A percentile compares a stretch with the other conserved stretches of the same genome.
These are phyloP conservation scores for Xylocampa areola DNA, from an alignment of 2,888 invertebrate genomes.

Conservation along the genomic window DNA sequence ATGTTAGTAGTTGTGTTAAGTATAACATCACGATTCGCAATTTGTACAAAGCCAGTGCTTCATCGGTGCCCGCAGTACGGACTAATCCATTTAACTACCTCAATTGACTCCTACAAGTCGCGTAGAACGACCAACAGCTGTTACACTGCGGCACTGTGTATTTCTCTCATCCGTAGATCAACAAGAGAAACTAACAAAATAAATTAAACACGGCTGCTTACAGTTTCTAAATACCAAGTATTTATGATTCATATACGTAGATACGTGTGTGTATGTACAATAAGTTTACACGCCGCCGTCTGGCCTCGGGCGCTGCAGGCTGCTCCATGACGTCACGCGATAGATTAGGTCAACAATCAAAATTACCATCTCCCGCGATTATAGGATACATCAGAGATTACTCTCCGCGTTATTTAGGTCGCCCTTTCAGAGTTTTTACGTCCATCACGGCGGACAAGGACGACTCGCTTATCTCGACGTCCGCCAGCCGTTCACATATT, in stretches of 20 bases:
- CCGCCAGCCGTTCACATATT: slow-evolving; percentile 64
- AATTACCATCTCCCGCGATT: slow-evolving; percentile 59
- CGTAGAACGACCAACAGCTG: slow-evolving; percentile 47
- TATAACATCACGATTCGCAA: slow-evolving; percentile 20
- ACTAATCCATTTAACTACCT: slow-evolving; percentile 34
- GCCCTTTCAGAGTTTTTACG: slow-evolving; percentile 67
- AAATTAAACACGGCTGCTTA: slow-evolving; percentile 37
- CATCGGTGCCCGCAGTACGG: slow-evolving; percentile 9
- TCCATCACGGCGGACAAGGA: slow-evolving; percentile 68
- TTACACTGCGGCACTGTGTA: slow-evolving; percentile 38
- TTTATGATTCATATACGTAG: slow-evolving; percentile 49
- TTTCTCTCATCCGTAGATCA: slow-evolving; percentile 39
- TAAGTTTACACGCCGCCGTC: slow-evolving; percentile 58
- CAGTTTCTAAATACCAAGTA: slow-evolving; percentile 51
- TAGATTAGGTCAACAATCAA: slow-evolving; percentile 74
- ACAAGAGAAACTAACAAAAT: slow-evolving; percentile 47
- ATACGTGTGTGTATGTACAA: slow-evolving; percentile 53
- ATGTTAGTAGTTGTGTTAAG: slow-evolving; percentile 15
- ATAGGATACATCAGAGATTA: slow-evolving; percentile 57
- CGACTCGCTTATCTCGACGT: slow-evolving; percentile 69
- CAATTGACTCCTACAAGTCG: slow-evolving; percentile 38
- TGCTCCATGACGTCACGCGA: slow-evolving; percentile 70
- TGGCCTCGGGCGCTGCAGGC: slow-evolving; percentile 66
- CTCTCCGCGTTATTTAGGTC: slow-evolving; percentile 65
- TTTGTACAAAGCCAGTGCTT: slow-evolving; percentile 8